Percentiles rank a stretch among this genome's conserved stretches.
phyloP scores from a whole-genome alignment of 2,888 invertebrate species.

The Epiblema foenella region DNA sequence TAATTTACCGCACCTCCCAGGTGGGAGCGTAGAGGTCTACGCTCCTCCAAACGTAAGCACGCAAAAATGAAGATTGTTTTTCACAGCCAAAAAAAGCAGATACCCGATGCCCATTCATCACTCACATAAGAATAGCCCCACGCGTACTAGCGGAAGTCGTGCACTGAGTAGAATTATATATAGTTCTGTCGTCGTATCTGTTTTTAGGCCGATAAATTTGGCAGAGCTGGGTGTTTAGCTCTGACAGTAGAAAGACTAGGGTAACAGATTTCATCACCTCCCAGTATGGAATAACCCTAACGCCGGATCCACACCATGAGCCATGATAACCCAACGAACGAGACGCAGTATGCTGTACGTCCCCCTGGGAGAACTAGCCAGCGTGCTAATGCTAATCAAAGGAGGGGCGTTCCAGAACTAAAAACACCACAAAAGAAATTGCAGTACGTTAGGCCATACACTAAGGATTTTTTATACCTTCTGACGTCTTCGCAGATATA shows the following conservation, averaged over 20 bases:
- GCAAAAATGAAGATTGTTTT: constrained; percentile 20
- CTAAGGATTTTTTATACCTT: too few relatives aligned
- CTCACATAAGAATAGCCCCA: constrained; percentile 29
- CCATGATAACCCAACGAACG: too few relatives aligned
- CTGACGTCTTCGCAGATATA: too few relatives aligned
- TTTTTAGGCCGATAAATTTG: constrained; percentile 27
- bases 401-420: too few relatives aligned
- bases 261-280: not conserved
- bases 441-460: too few relatives aligned
- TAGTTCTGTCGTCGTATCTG: constrained; percentile 29
- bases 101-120: constrained; percentile 32
- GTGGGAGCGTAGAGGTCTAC: too few relatives aligned
- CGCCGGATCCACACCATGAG: too few relatives aligned
- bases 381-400: too few relatives aligned
- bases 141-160: constrained; percentile 27
- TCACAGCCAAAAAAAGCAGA: constrained; percentile 37
- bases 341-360: too few relatives aligned
- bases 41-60: not conserved
- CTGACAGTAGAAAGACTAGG: not conserved
- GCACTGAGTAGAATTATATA: constrained; percentile 19
- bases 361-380: too few relatives aligned
- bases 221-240: not conserved
- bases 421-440: too few relatives aligned
- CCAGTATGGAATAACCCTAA: not conserved
- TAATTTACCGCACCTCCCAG: not conserved